Conservation (phyloP, 23 tunicate species). For the Botrylloides violaceus region DNA sequence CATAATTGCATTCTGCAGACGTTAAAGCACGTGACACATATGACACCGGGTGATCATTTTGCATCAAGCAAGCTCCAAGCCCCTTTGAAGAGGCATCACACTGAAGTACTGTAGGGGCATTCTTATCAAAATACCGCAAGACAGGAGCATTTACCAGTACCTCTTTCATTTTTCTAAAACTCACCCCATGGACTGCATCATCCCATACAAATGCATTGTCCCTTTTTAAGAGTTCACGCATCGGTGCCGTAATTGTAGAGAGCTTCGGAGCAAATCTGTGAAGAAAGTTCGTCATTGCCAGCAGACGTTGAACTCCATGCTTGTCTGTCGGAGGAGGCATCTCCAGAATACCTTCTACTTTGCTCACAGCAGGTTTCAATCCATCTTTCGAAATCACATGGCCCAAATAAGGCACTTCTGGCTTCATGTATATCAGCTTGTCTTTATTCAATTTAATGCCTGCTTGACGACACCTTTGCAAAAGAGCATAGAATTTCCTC, state of each 20-base stretch:
- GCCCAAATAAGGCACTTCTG: neutral
- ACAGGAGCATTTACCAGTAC: neutral
- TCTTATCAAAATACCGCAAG: neutral
- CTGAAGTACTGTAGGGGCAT: slow-evolving; percentile 20
- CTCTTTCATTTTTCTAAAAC: slow-evolving; percentile 6
- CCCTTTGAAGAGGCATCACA: slow-evolving; percentile 34
- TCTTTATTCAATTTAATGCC: slow-evolving; percentile 15
- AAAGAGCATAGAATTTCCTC: slow-evolving; percentile 1
- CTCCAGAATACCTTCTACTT: slow-evolving; percentile 18
- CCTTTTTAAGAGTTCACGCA: slow-evolving; percentile 26
- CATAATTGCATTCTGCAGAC: slow-evolving; percentile 21
- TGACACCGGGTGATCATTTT: slow-evolving; percentile 26
- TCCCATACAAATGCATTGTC: slow-evolving; percentile 17
- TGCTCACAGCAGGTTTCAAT: slow-evolving; percentile 26
- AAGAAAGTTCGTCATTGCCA: slow-evolving; percentile 29
- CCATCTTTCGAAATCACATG: slow-evolving; percentile 21
- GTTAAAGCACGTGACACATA: slow-evolving; percentile 25
- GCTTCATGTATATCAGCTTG: neutral
- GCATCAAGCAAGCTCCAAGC: slow-evolving; percentile 23
- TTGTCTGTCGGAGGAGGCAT: slow-evolving; percentile 30
- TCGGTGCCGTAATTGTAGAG: slow-evolving; percentile 19
- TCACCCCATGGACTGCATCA: slow-evolving; percentile 7
- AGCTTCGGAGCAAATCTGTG: slow-evolving; percentile 28
- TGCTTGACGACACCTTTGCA: slow-evolving; percentile 3
- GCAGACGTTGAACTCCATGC: slow-evolving; percentile 13